Percentiles rank a stretch among this genome's conserved stretches.
These are phyloP conservation scores for Anolis sagrei DNA, from an alignment of 2,113 vertebrate genomes.

Conservation along the genomic window DNA sequence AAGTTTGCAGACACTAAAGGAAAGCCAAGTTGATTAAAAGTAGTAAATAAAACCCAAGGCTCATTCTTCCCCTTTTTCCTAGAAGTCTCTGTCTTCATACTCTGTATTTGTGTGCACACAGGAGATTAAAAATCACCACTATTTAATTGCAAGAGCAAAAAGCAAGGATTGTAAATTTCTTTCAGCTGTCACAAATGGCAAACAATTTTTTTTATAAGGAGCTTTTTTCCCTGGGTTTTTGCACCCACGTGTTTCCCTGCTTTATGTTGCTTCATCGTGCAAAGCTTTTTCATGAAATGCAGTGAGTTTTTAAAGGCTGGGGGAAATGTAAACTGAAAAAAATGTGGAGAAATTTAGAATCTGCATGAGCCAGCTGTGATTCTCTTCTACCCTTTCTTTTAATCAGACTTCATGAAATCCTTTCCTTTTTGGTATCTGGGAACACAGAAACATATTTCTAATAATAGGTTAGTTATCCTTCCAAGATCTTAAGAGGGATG, in stretches of 20 bases:
- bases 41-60: slow-evolving; percentile 79
- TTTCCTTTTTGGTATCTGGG: slow-evolving; percentile 35
- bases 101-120: slow-evolving; percentile 71
- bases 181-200: slow-evolving; percentile 61
- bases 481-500: slow-evolving; percentile 26
- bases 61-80: slow-evolving; percentile 23
- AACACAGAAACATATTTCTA: slow-evolving; percentile 38
- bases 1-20: slow-evolving; percentile 53
- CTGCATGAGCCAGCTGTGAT: slow-evolving; percentile 42
- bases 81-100: slow-evolving; percentile 57
- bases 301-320: slow-evolving; percentile 40
- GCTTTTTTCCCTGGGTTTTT: neutral
- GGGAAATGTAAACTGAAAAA: slow-evolving; percentile 3
- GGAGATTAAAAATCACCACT: slow-evolving; percentile 69
- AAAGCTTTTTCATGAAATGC: slow-evolving; percentile 40
- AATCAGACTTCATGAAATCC: neutral
- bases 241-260: slow-evolving; percentile 53
- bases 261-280: slow-evolving; percentile 28
- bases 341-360: slow-evolving; percentile 3
- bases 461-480: slow-evolving; percentile 52
- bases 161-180: slow-evolving; percentile 63
- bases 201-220: slow-evolving; percentile 59
- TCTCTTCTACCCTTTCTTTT: slow-evolving; percentile 21
- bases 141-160: slow-evolving; percentile 77
- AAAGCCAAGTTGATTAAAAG: slow-evolving; percentile 80